Percentiles rank a stretch among this genome's conserved stretches.
phyloP scores from a whole-genome alignment of 2,888 invertebrate species.

The Celastrina argiolus region DNA sequence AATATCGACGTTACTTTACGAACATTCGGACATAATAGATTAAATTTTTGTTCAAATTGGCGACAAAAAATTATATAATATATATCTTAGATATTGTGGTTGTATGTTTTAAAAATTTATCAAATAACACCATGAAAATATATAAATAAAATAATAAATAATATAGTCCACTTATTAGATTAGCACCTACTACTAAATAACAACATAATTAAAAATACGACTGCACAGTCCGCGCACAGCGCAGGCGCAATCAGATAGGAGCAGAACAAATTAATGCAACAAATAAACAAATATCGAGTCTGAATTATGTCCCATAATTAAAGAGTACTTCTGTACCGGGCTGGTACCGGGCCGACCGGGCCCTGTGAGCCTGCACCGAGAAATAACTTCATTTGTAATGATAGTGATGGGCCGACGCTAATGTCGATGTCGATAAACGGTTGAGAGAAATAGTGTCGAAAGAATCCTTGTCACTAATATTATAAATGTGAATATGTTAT shows the following conservation, averaged over 20 bases:
- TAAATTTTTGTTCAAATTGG: no score
- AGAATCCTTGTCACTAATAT: no score
- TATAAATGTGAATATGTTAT: no score
- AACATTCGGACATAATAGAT: no score
- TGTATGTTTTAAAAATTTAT: no score
- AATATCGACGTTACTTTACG: not conserved
- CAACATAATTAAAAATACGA: not conserved
- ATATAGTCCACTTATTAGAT: not conserved
- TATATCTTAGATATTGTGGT: no score
- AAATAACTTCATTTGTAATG: conserved; percentile 44
- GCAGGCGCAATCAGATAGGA: conserved; percentile 13
- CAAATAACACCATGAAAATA: not conserved
- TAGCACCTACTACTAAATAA: not conserved
- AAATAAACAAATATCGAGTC: conserved; percentile 29
- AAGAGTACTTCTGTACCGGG: no score
- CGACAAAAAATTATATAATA: no score
- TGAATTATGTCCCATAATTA: conserved; percentile 70
- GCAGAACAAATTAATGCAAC: conserved; percentile 21
- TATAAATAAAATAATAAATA: not conserved
- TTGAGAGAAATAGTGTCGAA: not conserved
- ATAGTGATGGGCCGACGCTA: not conserved
- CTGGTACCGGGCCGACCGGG: no score
- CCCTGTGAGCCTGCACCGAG: conserved; percentile 41
- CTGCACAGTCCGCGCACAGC: not conserved
- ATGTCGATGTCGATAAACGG: not conserved